phyloP scores from a whole-genome alignment of 1,140 invertebrate species.

The Dendrolimus kikuchii region DNA sequence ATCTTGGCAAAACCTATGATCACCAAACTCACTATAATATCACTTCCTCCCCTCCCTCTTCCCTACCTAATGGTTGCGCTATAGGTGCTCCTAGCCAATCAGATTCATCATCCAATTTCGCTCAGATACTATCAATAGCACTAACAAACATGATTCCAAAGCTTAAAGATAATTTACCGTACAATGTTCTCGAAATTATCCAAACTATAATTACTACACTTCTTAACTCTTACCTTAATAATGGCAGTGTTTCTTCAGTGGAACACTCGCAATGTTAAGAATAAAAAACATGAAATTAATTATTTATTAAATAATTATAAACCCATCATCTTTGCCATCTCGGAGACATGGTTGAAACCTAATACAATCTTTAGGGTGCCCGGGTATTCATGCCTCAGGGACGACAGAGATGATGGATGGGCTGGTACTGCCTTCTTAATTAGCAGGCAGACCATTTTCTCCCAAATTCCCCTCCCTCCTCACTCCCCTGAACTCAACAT shows the following conservation, averaged over 20 bases:
- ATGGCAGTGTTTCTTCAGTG: slow-evolving; percentile 4
- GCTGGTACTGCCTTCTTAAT: neutral
- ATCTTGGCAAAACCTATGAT: too few relatives aligned
- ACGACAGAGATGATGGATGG: slow-evolving; percentile 2
- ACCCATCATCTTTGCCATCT: slow-evolving; percentile 1
- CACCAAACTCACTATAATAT: too few relatives aligned
- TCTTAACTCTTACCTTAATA: neutral
- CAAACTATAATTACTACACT: too few relatives aligned
- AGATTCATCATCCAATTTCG: too few relatives aligned
- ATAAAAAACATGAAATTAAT: slow-evolving; percentile 3
- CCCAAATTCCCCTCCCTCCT: neutral
- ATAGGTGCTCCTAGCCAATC: too few relatives aligned
- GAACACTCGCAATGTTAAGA: neutral
- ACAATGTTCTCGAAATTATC: too few relatives aligned
- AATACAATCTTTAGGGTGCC: neutral
- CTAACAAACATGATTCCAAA: too few relatives aligned
- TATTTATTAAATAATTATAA: slow-evolving; percentile 6
- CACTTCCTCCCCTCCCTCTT: too few relatives aligned
- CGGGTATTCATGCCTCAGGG: neutral
- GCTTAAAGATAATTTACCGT: too few relatives aligned
- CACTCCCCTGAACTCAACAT: neutral
- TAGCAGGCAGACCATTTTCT: too few relatives aligned
- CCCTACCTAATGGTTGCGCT: too few relatives aligned
- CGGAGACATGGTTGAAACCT: slow-evolving; percentile 2
- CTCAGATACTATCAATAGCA: too few relatives aligned